Base-by-base conservation (phyloP, 35 echinoderm and acorn worm species). In the Apostichopus japonicus region DNA sequence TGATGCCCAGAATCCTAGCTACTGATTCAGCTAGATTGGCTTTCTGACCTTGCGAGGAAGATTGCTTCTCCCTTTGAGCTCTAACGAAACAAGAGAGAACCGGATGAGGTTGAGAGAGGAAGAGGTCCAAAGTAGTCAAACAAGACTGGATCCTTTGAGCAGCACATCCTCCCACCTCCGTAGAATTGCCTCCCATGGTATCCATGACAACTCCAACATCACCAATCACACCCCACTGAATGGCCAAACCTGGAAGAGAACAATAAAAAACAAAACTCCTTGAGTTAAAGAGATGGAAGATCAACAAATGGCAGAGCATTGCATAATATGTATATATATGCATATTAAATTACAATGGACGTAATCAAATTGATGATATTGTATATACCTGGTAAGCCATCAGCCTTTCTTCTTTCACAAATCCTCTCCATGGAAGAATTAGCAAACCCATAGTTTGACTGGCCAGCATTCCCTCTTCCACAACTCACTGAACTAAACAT, bases 191-290 rank as follows among this genome's bases (percentile, higher is more conserved):
- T 83, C 94, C 96, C 96, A 98, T 95, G 61, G 92, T 93, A 78
- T 98, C 96, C 19, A 95, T 55, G n/a, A 95, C 96, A 54, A 98
- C 88, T 16, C 96, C 96, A 13, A 98, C 96, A 90, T 98, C 96
- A 77, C 96, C 96, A 23, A 98, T 98, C 6, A 94, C 96, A 53
- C 96, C 96, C 96, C 96, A 98, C 54, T 98, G 96, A 21, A 98
- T 91, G 14, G 96, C 96, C n/a, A 95, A 76, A 56, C 93, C 96
- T 98, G 75, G 1, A 86, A 86, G 27, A 87, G 72, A 77, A 53
- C 13, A 13, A 61, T 61, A 44, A 44, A 44, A 44, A 44, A 44
- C 33, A 44, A 61, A 13, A 10, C 13, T 61, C 13, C 57, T 13
- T 10, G 57, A 5, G 7, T 61, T 61, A 10, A 59, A 61, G 57